Base-by-base conservation (phyloP, 2,113 vertebrate genomes). In the Hystrix brachyura region DNA sequence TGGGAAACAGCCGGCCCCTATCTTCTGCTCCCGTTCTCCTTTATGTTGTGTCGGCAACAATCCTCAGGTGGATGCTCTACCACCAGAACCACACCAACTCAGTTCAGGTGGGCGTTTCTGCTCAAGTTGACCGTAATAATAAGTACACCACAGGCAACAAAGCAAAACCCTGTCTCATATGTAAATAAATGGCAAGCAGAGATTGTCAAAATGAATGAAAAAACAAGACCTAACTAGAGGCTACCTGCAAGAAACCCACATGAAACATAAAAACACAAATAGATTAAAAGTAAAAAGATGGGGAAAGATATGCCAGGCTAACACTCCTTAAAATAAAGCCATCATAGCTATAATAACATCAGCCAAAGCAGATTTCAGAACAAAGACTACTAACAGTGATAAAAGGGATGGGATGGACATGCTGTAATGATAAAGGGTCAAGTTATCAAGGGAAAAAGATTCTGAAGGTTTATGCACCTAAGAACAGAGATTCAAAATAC, bases 361-460 rank as follows among this genome's bases (percentile, higher is more conserved):
- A 91, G 12, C 10, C 32, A 57, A 95, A 95, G 59, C 46, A 96
- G 23, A 96, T 90, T 86, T 92, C 17, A 86, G 65, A 92, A 94
- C 43, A 96, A 97, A 87, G 69, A 84, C 14, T 55, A 97, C 38
- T 93, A 78, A 25, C 15, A 76, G 23, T 23, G 27, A 64, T 69
- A 79, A 78, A 91, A 69, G 23, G 51, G 25, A 67, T 27, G 27
- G 38, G 38, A 67, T 15, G 34, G 51, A 38, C 17, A 83, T 69
- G 57, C 74, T 78, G 51, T 25, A 82, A 90, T 91, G 34, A 87
- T n/a, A 79, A 94, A 81, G 17, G 19, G 38, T 86, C 43, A 94
- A 38, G 57, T 27, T 23, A 85, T 85, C 55, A 95, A 94, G 69
- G 65, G 15, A 71, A 72, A 14, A 72, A 60, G 84, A 93, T 80